These are phyloP conservation scores for Holothuria glaberrima DNA, from an alignment of 35 echinoderm and acorn worm species.

Conservation along the genomic window DNA sequence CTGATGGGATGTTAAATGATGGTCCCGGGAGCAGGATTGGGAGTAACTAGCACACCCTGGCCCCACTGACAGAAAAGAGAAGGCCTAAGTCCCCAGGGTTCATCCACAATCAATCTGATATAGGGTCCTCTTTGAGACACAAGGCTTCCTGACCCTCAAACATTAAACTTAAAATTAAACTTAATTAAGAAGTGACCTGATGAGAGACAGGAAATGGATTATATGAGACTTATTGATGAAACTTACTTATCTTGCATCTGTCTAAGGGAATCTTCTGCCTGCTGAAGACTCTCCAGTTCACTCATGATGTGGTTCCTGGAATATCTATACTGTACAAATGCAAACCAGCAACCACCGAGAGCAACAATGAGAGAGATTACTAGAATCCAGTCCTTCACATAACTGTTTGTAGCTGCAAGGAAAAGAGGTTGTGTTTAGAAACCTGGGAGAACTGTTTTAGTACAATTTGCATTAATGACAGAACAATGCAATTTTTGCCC, in stretches of 20 bases:
- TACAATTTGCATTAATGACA: too few species aligned
- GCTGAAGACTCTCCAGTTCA: conserved; percentile 91
- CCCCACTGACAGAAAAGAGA: too few species aligned
- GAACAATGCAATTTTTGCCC: too few species aligned
- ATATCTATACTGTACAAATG: conserved; percentile 88
- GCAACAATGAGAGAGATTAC: conserved; percentile 91
- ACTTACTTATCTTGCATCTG: conserved; percentile 97
- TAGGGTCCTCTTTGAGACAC: too few species aligned
- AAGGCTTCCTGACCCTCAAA: background rate
- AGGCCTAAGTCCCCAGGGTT: too few species aligned
- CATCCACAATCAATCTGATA: too few species aligned
- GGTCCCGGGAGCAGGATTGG: too few species aligned
- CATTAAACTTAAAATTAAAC: background rate
- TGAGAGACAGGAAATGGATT: too few species aligned
- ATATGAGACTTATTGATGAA: background rate
- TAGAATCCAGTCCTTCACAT: conserved; percentile 86
- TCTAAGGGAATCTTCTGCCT: conserved; percentile 86
- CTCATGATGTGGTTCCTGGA: conserved; percentile 82
- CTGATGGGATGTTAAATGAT: too few species aligned
- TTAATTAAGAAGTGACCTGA: too few species aligned
- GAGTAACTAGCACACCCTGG: too few species aligned
- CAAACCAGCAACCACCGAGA: conserved; percentile 97
- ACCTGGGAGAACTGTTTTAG: too few species aligned
- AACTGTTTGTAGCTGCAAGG: conserved; percentile 75
- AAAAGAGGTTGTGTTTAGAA: background rate